A percentile compares a stretch with the other conserved stretches of the same genome.
These are phyloP conservation scores for Leucophenga maculata DNA, from an alignment of 2,888 invertebrate genomes.

Conservation along the genomic window DNA sequence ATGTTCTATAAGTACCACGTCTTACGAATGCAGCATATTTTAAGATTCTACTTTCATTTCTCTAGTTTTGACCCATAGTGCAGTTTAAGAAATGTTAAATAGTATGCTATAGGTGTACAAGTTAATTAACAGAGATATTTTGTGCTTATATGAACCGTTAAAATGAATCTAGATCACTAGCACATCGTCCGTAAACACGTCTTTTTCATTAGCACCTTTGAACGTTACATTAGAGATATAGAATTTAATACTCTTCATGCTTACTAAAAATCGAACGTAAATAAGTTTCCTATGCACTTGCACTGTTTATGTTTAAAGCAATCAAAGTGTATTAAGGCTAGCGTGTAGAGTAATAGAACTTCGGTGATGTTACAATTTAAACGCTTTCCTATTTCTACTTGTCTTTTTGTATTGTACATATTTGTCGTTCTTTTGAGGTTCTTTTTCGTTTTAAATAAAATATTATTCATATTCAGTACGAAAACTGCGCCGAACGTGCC, in stretches of 20 bases:
- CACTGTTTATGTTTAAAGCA: no score
- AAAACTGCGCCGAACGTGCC: constrained; percentile 33
- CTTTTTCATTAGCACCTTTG: constrained; percentile 55
- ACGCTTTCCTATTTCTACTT: no score
- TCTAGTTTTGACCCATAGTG: no score
- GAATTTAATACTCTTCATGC: constrained; percentile 9
- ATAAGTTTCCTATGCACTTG: constrained; percentile 44
- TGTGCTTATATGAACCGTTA: constrained; percentile 55
- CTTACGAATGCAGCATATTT: no score
- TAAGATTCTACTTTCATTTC: no score
- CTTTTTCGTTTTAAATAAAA: constrained; percentile 28
- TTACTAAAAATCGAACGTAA: no score
- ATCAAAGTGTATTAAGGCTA: constrained; percentile 2
- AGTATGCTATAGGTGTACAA: constrained; percentile 29
- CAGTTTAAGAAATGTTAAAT: no score
- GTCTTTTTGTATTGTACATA: no score
- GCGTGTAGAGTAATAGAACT: no score
- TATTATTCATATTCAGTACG: constrained; percentile 50
- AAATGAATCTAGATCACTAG: constrained; percentile 56
- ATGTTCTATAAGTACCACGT: no score
- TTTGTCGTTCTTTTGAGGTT: no score
- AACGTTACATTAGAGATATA: constrained; percentile 33
- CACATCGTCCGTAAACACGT: constrained; percentile 48
- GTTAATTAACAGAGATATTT: constrained; percentile 54
- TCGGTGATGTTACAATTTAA: no score